These are phyloP conservation scores for Cebidichthys violaceus DNA, from an alignment of 2,113 vertebrate genomes.

Conservation along the genomic window DNA sequence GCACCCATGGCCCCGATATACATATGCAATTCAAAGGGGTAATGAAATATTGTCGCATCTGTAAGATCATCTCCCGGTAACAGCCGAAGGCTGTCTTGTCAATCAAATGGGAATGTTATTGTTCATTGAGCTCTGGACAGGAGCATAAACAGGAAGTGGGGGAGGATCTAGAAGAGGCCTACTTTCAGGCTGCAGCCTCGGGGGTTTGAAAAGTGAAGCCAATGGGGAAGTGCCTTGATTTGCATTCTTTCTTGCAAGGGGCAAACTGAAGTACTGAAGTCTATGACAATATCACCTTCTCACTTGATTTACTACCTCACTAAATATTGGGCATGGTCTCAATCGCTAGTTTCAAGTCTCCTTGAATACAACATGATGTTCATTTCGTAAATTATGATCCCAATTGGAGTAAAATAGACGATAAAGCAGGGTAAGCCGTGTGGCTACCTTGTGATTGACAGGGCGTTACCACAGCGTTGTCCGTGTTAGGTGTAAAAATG, in stretches of 20 bases:
- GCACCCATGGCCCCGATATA: neutral
- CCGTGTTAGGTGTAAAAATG: too few relatives aligned
- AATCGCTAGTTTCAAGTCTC: neutral
- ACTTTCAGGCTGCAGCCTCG: neutral
- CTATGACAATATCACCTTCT: neutral
- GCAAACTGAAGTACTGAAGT: too few relatives aligned
- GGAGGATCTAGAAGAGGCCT: neutral
- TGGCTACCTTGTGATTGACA: neutral
- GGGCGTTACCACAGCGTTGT: neutral
- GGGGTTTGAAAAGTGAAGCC: neutral
- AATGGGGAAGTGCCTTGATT: too few relatives aligned
- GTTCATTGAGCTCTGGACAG: neutral
- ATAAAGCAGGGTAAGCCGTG: too few relatives aligned
- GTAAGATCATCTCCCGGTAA: conserved; percentile 25
- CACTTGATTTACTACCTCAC: neutral
- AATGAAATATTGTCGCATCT: conserved; percentile 34
- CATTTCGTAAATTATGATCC: neutral
- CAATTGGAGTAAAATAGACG: neutral
- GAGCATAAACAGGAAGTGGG: neutral
- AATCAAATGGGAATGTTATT: conserved; percentile 40
- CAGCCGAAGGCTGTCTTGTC: conserved; percentile 40
- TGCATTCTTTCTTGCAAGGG: too few relatives aligned
- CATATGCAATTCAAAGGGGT: conserved; percentile 22
- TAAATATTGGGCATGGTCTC: neutral
- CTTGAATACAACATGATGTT: neutral